Base-by-base conservation (phyloP, 1,140 invertebrate species). In the Pseudomyrmex cubaensis region DNA sequence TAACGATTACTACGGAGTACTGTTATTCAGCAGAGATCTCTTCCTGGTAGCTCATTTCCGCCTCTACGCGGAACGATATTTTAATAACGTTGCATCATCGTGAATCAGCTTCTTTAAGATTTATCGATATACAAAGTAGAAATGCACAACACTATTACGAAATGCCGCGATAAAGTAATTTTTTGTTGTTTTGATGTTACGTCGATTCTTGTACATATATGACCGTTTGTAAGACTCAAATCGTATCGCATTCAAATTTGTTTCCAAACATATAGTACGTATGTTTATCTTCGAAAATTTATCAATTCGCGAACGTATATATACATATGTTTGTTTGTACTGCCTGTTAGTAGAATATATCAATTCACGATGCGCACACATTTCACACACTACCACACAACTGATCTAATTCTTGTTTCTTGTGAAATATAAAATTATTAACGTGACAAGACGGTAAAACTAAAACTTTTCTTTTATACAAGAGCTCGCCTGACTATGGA, bases 401-500 rank as follows among this genome's bases (percentile, higher is more conserved):
- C 5, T 35, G 35, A 7, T 35, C 5, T 35, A 35, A 35, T 12
- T 12, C 50, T 13, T 10, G 13, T 59, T 9, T 59, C 8, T 70
- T 17, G 17, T 1, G 8, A 72, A 56, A 72, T 57, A 59, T 73
- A 15, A 44, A 15, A 73, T 44, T 44, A 57, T 5, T 1, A 35
- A 50, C 25, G 44, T 25, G 3, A 22, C 1, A 17, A 20, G 10
- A 20, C 1, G n/a, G 1, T 54, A 76, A 57, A 22, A 70, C 10
- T 25, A 17, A 10, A 48, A 70, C n/a, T 80, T 59, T 61, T 20
- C 10, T 67, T 12, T 20, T 1, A 69, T 35, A 50, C 12, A 48
- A 94, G 93, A 86, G 92, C 91, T 73, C 90, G 91, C 54, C 87
- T 93, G 62, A 92, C 87, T 74, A 94, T 94, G 93, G 91, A 92